phyloP scores from a whole-genome alignment of 2,888 invertebrate genomes.

The Agrilus mali region DNA sequence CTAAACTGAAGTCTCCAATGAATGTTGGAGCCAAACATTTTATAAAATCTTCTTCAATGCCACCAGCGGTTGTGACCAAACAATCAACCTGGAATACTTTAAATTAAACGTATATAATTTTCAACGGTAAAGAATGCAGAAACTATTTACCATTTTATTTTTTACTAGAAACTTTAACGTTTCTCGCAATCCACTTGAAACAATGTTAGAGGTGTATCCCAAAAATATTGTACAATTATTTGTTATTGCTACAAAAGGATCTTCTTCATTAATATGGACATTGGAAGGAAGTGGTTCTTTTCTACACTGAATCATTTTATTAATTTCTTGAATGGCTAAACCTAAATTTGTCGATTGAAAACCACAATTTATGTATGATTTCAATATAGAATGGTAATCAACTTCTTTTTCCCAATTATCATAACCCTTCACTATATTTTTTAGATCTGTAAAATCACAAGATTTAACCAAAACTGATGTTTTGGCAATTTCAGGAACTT shows the following conservation, averaged over 20 bases:
- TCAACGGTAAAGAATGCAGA: neutral
- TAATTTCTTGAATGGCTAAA: slow-evolving; percentile 78
- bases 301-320: slow-evolving; percentile 77
- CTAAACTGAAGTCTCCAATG: slow-evolving; percentile 79
- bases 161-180: slow-evolving; percentile 77
- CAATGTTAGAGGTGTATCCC: slow-evolving; percentile 95
- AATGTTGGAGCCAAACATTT: slow-evolving; percentile 95
- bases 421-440: slow-evolving; percentile 62
- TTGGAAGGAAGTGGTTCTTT: slow-evolving; percentile 55
- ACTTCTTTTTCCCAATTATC: slow-evolving; percentile 79
- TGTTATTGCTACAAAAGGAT: slow-evolving; percentile 64
- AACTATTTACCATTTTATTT: slow-evolving; percentile 53
- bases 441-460: slow-evolving; percentile 21
- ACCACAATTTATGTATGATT: slow-evolving; percentile 72
- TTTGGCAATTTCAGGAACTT: slow-evolving; percentile 11
- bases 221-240: slow-evolving; percentile 89
- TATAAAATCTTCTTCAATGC: slow-evolving; percentile 96
- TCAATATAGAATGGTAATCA: slow-evolving; percentile 71
- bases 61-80: slow-evolving; percentile 94
- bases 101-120: slow-evolving; percentile 7
- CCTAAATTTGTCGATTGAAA: slow-evolving; percentile 97
- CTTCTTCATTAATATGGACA: slow-evolving; percentile 55
- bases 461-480: slow-evolving; percentile 27
- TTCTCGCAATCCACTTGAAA: slow-evolving; percentile 89
- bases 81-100: slow-evolving; percentile 62